Conservation (phyloP, 2,797 vertebrate genomes). For the Silurus aristotelis region DNA sequence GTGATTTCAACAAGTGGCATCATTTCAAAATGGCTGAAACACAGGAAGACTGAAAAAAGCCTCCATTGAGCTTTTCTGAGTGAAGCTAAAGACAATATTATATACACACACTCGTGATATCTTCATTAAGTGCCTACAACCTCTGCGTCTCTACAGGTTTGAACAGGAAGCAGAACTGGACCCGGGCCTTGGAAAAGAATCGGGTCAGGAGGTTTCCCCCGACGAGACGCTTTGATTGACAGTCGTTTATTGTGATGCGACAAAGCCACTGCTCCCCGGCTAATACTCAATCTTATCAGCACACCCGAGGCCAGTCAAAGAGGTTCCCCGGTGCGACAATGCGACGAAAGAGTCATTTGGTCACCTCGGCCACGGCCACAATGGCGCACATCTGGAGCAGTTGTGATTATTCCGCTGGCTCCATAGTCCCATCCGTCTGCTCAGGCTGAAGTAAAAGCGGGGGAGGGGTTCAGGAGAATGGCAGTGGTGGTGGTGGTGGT, state of each 20-base stretch:
- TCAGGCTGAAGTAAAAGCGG: background rate
- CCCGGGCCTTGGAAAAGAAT: slow-evolving; percentile 14
- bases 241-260: slow-evolving; percentile 53
- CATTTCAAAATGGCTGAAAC: background rate
- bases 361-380: slow-evolving; percentile 43
- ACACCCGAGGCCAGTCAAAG: slow-evolving; percentile 36
- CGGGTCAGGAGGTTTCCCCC: slow-evolving; percentile 44
- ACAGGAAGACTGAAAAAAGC: background rate
- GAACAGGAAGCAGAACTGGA: slow-evolving; percentile 19
- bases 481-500: background rate
- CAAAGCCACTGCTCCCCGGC: slow-evolving; percentile 43
- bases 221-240: slow-evolving; percentile 53
- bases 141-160: background rate
- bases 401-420: slow-evolving; percentile 46
- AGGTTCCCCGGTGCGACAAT: slow-evolving; percentile 35
- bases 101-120: background rate
- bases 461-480: background rate
- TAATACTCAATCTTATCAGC: slow-evolving; percentile 53
- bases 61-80: background rate
- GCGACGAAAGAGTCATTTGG: slow-evolving; percentile 27
- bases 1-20: background rate
- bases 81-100: background rate
- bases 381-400: slow-evolving; percentile 45
- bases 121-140: slow-evolving; percentile 7
- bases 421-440: slow-evolving; percentile 26